Evolutionary conservation across 2,113 vertebrate genomes (phyloP).

Genomic region (Dasyprocta punctata): DNA sequence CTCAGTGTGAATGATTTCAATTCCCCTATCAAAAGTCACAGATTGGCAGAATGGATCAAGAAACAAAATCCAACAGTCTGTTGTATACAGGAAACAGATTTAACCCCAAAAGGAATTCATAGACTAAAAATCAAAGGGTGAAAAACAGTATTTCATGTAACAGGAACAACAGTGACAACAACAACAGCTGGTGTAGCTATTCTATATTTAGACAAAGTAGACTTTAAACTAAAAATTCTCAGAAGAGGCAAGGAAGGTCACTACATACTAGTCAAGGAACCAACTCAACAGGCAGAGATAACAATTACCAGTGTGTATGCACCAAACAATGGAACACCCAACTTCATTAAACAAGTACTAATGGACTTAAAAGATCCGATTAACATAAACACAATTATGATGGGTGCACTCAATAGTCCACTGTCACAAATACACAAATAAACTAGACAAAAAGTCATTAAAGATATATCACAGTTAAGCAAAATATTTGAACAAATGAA

Average conservation of each 20-base stretch:
- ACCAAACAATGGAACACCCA: background rate
- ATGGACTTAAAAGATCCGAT: background rate
- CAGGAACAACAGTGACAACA: background rate
- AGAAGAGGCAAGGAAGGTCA: background rate
- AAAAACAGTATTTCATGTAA: background rate
- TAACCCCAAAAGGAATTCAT: background rate
- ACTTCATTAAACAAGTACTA: background rate
- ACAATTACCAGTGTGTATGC: background rate
- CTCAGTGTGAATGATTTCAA: background rate
- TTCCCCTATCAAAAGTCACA: background rate
- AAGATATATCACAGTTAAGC: background rate
- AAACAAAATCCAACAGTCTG: background rate
- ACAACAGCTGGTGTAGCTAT: background rate
- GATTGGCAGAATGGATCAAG: background rate
- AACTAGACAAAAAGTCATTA: background rate
- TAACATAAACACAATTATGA: background rate
- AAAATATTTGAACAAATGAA: background rate
- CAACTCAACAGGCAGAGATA: background rate
- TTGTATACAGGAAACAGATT: background rate
- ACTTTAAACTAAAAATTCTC: background rate
- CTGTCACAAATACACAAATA: background rate
- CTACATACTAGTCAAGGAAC: background rate
- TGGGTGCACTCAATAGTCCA: background rate
- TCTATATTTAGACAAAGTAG: background rate
- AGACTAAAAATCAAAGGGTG: background rate